phyloP scores from a whole-genome alignment of 2,888 invertebrate genomes.

The Mayetiola destructor region DNA sequence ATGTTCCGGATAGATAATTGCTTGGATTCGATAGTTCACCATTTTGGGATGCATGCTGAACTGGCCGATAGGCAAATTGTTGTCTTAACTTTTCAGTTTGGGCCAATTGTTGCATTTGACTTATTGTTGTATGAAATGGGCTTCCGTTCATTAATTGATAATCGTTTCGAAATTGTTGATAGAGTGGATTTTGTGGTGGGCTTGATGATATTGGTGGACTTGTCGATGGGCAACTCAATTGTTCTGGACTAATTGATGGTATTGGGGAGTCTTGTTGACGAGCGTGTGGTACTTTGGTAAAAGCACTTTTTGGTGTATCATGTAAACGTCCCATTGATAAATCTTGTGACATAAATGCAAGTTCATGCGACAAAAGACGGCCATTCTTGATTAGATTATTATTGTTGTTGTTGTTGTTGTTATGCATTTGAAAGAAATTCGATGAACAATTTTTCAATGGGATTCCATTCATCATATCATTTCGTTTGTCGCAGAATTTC shows the following conservation, averaged over 20 bases:
- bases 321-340: constrained; percentile 32
- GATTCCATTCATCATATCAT: background rate
- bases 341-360: constrained; percentile 31
- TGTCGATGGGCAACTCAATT: constrained; percentile 60
- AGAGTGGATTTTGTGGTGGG: constrained; percentile 37
- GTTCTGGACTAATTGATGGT: constrained; percentile 62
- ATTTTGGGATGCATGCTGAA: background rate
- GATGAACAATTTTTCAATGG: background rate
- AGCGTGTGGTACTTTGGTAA: constrained; percentile 55
- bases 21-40: constrained; percentile 22
- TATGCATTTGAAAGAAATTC: constrained; percentile 18
- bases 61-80: constrained; percentile 28
- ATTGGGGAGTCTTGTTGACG: constrained; percentile 34
- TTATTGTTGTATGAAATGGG: constrained; percentile 32
- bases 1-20: constrained; percentile 21
- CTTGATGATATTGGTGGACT: constrained; percentile 54
- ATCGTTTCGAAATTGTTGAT: constrained; percentile 32
- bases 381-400: background rate
- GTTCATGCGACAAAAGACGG: constrained; percentile 30
- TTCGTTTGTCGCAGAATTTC: background rate
- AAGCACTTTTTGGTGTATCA: constrained; percentile 57
- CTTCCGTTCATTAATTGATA: constrained; percentile 30
- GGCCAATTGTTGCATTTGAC: constrained; percentile 27
- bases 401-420: constrained; percentile 10
- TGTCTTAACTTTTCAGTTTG: constrained; percentile 22